A percentile compares a stretch with the other conserved stretches of the same genome.
Conservation (phyloP, 2,797 vertebrate species). For the Malacoraja senta region DNA sequence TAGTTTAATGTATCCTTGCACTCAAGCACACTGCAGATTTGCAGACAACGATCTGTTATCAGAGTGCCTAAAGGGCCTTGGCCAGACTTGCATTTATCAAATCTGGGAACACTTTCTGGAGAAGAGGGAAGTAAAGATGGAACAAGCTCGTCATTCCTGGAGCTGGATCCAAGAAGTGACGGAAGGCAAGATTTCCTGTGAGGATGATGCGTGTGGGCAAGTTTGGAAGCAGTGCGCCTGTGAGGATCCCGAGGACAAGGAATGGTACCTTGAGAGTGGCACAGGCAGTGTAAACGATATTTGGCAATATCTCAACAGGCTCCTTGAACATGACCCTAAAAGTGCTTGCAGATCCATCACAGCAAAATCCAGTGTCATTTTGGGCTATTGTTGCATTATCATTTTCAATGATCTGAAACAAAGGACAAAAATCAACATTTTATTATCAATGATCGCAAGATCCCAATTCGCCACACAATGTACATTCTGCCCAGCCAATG, state of each 20-base stretch:
- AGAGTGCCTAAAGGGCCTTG: neutral
- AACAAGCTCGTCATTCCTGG: neutral
- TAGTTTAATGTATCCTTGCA: neutral
- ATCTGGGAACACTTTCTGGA: neutral
- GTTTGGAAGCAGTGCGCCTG: neutral
- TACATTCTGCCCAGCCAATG: too few species aligned
- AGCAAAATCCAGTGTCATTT: conserved; percentile 80
- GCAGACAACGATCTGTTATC: too few species aligned
- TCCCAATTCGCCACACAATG: too few species aligned
- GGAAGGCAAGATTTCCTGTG: neutral
- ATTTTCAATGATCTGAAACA: conserved; percentile 64
- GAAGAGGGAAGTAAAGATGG: neutral
- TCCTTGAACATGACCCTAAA: conserved; percentile 99
- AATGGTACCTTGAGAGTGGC: conserved; percentile 79
- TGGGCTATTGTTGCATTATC: conserved; percentile 68
- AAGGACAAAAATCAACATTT: conserved; percentile 41
- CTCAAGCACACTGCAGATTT: neutral
- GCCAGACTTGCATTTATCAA: neutral
- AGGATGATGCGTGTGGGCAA: neutral
- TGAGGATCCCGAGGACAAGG: neutral
- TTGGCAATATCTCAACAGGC: conserved; percentile 88
- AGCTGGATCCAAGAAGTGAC: neutral
- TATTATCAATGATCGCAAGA: neutral
- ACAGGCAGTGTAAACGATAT: conserved; percentile 89
- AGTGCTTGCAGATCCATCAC: conserved; percentile 85